Conservation (phyloP, 2,113 vertebrate species). For the Ascaphus truei region DNA sequence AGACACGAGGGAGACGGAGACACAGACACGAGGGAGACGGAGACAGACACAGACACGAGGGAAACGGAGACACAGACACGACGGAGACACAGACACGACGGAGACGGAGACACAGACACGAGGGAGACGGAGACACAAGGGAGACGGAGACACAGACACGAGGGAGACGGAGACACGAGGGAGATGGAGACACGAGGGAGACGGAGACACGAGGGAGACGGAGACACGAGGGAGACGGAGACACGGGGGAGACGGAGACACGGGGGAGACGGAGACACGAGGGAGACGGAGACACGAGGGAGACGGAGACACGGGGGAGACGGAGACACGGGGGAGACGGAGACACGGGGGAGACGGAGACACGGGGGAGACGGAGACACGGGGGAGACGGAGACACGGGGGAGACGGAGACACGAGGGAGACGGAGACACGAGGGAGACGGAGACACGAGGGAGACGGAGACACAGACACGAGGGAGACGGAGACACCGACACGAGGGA, state of each 20-base stretch:
- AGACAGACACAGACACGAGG: conserved; percentile 28
- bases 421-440: conserved; percentile 24
- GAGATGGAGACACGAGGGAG: too few relatives aligned
- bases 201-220: too few relatives aligned
- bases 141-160: conserved; percentile 41
- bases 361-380: not conserved
- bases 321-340: not conserved
- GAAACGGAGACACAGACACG: conserved; percentile 1
- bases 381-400: conserved; percentile 19
- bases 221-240: not conserved
- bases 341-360: not conserved
- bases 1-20: too few relatives aligned
- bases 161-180: conserved; percentile 1
- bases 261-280: not conserved
- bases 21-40: conserved; percentile 46
- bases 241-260: not conserved
- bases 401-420: conserved; percentile 41
- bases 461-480: not conserved
- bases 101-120: not conserved
- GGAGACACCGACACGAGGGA: too few relatives aligned
- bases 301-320: not conserved
- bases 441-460: not conserved
- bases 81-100: not conserved
- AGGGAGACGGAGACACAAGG: not conserved
- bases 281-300: not conserved